A percentile compares a stretch with the other conserved stretches of the same genome.
These are phyloP conservation scores for Nasonia oneida DNA, from an alignment of 2,888 invertebrate species.

Conservation along the genomic window DNA sequence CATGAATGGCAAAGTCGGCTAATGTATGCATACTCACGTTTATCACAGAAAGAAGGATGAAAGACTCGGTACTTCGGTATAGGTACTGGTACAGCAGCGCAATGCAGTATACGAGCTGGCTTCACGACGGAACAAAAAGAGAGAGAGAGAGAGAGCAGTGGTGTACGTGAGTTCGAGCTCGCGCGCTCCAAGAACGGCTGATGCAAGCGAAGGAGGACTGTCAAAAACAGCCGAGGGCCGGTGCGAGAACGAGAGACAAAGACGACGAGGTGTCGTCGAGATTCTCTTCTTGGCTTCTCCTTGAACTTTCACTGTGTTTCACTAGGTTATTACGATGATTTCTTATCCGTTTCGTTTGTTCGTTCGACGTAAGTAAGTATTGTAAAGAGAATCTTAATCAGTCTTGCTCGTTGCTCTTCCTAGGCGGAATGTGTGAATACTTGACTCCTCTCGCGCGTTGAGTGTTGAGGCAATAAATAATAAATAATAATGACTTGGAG, in stretches of 20 bases:
- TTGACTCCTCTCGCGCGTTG: background rate
- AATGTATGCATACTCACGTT: constrained; percentile 26
- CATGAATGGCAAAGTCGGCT: background rate
- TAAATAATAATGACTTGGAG: constrained; percentile 12
- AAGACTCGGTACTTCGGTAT: background rate
- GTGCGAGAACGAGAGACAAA: background rate
- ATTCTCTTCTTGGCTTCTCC: background rate
- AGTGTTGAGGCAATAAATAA: background rate
- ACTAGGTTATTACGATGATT: background rate
- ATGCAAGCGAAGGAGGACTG: constrained; percentile 47
- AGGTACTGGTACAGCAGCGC: no score
- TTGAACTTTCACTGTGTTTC: background rate
- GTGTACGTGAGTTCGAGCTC: constrained; percentile 32
- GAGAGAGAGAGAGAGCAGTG: constrained; percentile 14
- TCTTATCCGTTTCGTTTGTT: background rate
- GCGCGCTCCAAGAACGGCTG: constrained; percentile 37
- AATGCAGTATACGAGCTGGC: background rate
- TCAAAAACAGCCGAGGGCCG: constrained; percentile 42
- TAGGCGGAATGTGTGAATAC: constrained; percentile 44
- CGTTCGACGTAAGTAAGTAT: background rate
- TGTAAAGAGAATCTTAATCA: background rate
- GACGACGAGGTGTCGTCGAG: background rate
- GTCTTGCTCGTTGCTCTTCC: constrained; percentile 35
- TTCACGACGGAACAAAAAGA: constrained; percentile 37
- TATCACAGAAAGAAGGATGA: constrained; percentile 40